phyloP scores from a whole-genome alignment of 2,888 invertebrate genomes.

The Eueremaeus valkanovi region DNA sequence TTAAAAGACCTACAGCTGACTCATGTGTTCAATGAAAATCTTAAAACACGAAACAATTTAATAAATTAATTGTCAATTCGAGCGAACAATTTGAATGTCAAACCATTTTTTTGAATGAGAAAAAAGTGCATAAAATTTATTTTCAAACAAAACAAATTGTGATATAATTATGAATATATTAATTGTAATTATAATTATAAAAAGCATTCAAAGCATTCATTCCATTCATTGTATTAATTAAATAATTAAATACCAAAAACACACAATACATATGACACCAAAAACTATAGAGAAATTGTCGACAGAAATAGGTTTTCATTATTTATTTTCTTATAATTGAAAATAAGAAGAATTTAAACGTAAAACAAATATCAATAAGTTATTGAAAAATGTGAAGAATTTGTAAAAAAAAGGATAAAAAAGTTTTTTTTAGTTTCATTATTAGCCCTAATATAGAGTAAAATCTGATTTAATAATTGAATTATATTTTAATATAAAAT shows the following conservation, averaged over 20 bases:
- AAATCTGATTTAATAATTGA: too few relatives aligned
- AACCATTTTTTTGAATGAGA: not conserved
- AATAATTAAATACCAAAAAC: not conserved
- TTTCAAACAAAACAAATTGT: not conserved
- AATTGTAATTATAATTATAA: constrained; percentile 3
- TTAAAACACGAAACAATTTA: not conserved
- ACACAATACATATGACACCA: not conserved
- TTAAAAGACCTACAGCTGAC: constrained; percentile 10
- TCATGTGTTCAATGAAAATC: not conserved
- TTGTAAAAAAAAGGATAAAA: too few relatives aligned
- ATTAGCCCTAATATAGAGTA: too few relatives aligned
- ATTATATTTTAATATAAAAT: too few relatives aligned
- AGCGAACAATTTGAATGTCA: not conserved
- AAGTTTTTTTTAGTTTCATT: too few relatives aligned
- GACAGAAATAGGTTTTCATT: not conserved
- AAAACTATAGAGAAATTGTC: not conserved
- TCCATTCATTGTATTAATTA: not conserved
- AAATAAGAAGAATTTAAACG: not conserved
- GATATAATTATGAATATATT: constrained; percentile 3
- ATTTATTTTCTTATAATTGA: not conserved
- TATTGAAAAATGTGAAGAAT: not conserved
- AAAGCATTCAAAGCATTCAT: not conserved
- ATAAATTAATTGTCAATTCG: not conserved
- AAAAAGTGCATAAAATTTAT: not conserved
- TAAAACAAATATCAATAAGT: not conserved